These are phyloP conservation scores for Dryomyza anilis DNA, from an alignment of 2,888 invertebrate species.

Conservation along the genomic window DNA sequence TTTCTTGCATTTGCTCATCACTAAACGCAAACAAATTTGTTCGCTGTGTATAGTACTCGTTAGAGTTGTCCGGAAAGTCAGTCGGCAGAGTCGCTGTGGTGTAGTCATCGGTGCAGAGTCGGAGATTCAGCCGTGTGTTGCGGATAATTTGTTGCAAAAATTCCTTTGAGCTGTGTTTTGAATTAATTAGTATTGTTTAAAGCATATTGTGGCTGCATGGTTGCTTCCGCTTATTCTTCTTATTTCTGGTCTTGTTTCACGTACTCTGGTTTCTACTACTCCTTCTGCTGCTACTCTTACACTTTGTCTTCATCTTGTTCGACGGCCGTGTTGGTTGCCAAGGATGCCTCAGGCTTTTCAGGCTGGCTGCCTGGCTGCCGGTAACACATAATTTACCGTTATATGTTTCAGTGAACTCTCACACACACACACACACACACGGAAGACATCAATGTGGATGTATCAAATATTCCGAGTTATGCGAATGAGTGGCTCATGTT, in stretches of 20 bases:
- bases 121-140: neutral
- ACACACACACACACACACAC: no score
- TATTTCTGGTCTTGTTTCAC: no score
- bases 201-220: slow-evolving; percentile 23
- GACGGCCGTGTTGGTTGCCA: neutral
- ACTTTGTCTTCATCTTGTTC: neutral
- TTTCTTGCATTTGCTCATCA: no score
- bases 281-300: neutral
- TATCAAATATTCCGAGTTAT: neutral
- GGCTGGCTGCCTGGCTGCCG: neutral
- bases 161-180: slow-evolving; percentile 50
- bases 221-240: no score
- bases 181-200: slow-evolving; percentile 50
- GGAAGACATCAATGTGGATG: no score
- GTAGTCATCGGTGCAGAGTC: neutral
- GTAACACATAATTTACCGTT: neutral
- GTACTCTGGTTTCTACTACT: neutral
- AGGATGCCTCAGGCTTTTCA: neutral
- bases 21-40: no score
- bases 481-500: neutral
- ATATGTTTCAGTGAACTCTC: no score
- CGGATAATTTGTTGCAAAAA: slow-evolving; percentile 33
- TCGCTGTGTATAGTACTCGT: no score
- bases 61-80: no score
- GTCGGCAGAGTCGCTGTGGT: neutral